Evolutionary conservation across 1,140 invertebrate species (phyloP).

Genomic region (Euwallacea similis): DNA sequence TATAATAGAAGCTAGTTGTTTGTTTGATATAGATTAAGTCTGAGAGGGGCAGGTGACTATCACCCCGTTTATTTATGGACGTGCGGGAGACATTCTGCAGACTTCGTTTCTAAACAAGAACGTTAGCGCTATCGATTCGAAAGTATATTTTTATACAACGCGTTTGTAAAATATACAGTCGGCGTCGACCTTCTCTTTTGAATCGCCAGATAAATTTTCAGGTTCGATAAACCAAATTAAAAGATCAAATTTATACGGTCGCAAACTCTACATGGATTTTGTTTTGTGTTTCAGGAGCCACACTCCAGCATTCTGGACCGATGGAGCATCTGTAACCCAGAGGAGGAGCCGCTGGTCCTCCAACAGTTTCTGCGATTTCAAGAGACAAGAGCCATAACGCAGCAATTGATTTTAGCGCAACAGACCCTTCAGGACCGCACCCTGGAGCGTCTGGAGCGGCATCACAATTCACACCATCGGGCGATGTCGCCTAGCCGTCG

Average conservation of each 20-base stretch:
- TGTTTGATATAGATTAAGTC: constrained; percentile 47
- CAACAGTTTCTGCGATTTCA: constrained; percentile 85
- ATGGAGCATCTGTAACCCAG: constrained; percentile 80
- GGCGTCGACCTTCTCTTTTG: constrained; percentile 33
- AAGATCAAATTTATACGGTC: background rate
- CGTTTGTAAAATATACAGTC: constrained; percentile 40
- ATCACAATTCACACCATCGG: constrained; percentile 50
- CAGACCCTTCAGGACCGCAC: constrained; percentile 56
- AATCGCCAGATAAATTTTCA: constrained; percentile 28
- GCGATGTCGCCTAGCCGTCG: constrained; percentile 69
- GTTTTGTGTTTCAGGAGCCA: constrained; percentile 61
- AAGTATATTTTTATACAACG: constrained; percentile 49
- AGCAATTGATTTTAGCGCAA: constrained; percentile 74
- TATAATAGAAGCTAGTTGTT: constrained; percentile 43
- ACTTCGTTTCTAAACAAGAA: constrained; percentile 48
- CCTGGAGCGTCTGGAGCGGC: constrained; percentile 53
- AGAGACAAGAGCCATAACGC: constrained; percentile 79
- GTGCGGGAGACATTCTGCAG: constrained; percentile 50
- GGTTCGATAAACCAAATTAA: constrained; percentile 22
- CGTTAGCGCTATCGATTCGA: constrained; percentile 42
- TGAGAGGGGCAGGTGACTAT: constrained; percentile 48
- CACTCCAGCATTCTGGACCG: constrained; percentile 76
- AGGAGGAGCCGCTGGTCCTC: constrained; percentile 82
- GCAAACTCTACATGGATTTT: too few species aligned
- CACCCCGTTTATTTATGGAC: constrained; percentile 50